Evolutionary conservation across 2,888 invertebrate species (phyloP).

Genomic region (Mimachlamys varia): DNA sequence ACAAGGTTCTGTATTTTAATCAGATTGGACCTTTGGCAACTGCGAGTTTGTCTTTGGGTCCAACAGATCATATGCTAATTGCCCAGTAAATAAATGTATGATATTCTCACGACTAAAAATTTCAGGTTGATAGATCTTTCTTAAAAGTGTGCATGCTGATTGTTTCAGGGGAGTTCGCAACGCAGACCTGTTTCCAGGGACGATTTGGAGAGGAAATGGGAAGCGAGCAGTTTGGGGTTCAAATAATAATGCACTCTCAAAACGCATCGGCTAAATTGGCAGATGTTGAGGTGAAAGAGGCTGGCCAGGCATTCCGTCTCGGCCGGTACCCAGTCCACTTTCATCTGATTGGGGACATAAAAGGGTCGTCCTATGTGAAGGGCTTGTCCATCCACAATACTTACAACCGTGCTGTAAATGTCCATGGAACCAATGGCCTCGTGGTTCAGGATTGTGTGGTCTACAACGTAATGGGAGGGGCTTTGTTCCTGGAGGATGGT

Average conservation of each 20-base stretch:
- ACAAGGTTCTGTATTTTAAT: no score
- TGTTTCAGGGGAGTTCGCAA: constrained; percentile 75
- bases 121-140: no score
- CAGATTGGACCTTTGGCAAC: no score
- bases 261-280: constrained; percentile 62
- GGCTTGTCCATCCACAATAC: constrained; percentile 73
- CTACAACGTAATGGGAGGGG: constrained; percentile 79
- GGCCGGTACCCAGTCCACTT: constrained; percentile 79
- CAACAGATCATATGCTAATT: no score
- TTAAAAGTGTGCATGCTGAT: background rate
- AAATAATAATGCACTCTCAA: constrained; percentile 72
- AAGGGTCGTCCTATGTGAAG: constrained; percentile 73
- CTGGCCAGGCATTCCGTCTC: constrained; percentile 78
- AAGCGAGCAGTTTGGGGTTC: constrained; percentile 76
- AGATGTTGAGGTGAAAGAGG: constrained; percentile 73
- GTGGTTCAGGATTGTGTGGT: constrained; percentile 71
- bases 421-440: constrained; percentile 75
- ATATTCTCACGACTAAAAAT: no score
- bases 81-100: no score
- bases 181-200: constrained; percentile 79
- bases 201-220: constrained; percentile 78
- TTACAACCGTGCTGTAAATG: constrained; percentile 79
- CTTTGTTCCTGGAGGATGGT: constrained; percentile 79
- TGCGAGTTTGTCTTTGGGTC: no score
- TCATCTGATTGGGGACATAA: constrained; percentile 76